Percentiles rank a stretch among this genome's conserved stretches.
Evolutionary conservation across 2,888 invertebrate genomes (phyloP).

Genomic region (Philaethria dido): DNA sequence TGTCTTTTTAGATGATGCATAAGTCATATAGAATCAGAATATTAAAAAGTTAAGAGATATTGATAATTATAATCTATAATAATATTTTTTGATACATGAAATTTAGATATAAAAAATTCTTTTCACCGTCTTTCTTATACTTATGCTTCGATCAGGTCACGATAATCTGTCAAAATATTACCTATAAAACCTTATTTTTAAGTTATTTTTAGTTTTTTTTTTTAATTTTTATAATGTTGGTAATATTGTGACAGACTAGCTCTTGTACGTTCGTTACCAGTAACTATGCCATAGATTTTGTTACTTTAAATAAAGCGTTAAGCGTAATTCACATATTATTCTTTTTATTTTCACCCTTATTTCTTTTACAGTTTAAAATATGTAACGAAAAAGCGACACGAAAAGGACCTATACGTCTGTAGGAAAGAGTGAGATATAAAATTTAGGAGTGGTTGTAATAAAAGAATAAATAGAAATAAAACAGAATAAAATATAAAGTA

Average conservation of each 20-base stretch:
- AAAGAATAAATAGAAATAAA: too few species aligned
- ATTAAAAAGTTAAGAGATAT: slow-evolving; percentile 2
- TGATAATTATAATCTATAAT: slow-evolving; percentile 6
- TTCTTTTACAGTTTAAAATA: not conserved
- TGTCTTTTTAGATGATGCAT: slow-evolving; percentile 8
- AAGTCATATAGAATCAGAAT: not conserved
- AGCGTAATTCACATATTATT: slow-evolving; percentile 55
- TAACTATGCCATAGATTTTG: slow-evolving; percentile 81
- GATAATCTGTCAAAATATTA: slow-evolving; percentile 30
- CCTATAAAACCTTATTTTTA: slow-evolving; percentile 14
- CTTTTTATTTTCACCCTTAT: slow-evolving; percentile 47
- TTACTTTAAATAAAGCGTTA: slow-evolving; percentile 79
- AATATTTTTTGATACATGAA: slow-evolving; percentile 16
- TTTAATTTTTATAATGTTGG: slow-evolving; percentile 25
- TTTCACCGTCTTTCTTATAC: not conserved
- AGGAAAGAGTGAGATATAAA: too few species aligned
- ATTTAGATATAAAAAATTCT: not conserved
- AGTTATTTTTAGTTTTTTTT: slow-evolving; percentile 29
- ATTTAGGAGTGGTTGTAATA: too few species aligned
- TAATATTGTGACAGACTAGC: slow-evolving; percentile 37
- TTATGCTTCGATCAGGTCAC: slow-evolving; percentile 3
- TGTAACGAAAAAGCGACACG: too few species aligned
- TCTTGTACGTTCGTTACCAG: slow-evolving; percentile 76
- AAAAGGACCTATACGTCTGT: too few species aligned
- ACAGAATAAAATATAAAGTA: too few species aligned